Percentiles rank a stretch among this genome's conserved stretches.
These are phyloP conservation scores for Aleiodes leptofemur DNA, from an alignment of 2,888 invertebrate genomes.

Conservation along the genomic window DNA sequence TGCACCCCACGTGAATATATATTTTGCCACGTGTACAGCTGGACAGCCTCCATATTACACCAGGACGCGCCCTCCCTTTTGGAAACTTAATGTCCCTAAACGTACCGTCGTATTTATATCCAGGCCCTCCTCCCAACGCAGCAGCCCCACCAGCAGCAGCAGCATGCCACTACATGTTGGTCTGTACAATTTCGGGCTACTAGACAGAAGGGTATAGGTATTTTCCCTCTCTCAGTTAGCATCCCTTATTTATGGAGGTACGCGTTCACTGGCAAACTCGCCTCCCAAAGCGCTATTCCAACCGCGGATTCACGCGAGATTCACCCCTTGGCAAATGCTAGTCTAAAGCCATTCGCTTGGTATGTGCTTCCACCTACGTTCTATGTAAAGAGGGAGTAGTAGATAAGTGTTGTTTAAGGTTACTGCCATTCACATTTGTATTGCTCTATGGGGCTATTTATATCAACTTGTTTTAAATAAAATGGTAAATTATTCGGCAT, in stretches of 20 bases:
- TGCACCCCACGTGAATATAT: constrained; percentile 50
- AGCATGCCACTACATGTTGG: constrained; percentile 57
- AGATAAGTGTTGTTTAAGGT: constrained; percentile 51
- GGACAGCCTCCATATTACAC: constrained; percentile 58
- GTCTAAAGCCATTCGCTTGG: constrained; percentile 1
- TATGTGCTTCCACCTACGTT: background rate
- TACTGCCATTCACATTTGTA: constrained; percentile 42
- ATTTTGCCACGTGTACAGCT: constrained; percentile 54
- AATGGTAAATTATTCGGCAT: constrained; percentile 41
- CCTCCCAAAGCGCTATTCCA: background rate
- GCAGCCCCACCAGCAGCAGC: background rate
- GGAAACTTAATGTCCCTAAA: constrained; percentile 63
- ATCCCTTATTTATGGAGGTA: constrained; percentile 67
- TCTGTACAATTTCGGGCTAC: constrained; percentile 56
- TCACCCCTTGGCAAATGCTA: constrained; percentile 4
- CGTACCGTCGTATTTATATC: constrained; percentile 63
- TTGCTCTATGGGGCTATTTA: constrained; percentile 12
- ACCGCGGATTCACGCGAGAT: constrained; percentile 32
- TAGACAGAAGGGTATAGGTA: constrained; percentile 49
- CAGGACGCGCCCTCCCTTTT: constrained; percentile 54
- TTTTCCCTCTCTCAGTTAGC: constrained; percentile 48
- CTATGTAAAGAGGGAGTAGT: constrained; percentile 38
- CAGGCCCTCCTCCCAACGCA: constrained; percentile 57
- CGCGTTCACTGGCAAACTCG: constrained; percentile 51
- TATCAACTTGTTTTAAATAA: constrained; percentile 51